phyloP scores from a whole-genome alignment of 2,797 vertebrate species.

The Tangara arthus region DNA sequence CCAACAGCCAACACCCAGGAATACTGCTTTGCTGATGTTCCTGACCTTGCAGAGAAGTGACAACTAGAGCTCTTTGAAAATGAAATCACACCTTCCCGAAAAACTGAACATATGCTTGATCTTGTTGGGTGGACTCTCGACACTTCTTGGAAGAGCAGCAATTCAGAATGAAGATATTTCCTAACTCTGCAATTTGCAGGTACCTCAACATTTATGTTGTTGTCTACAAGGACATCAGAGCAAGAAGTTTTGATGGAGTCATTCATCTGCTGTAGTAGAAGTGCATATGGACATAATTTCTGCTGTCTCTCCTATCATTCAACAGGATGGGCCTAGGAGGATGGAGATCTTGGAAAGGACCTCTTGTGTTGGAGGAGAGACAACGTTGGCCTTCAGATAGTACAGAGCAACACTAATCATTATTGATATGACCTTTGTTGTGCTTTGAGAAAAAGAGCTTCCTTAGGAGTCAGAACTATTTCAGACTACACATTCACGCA shows the following conservation, averaged over 20 bases:
- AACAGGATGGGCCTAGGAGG: accelerated
- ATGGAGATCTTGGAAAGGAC: background rate
- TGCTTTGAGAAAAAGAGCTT: background rate
- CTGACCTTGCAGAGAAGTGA: background rate
- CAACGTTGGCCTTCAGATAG: background rate
- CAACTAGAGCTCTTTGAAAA: background rate
- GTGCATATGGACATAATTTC: background rate
- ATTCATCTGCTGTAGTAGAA: background rate
- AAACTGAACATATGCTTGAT: background rate
- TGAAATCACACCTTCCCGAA: background rate
- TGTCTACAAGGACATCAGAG: background rate
- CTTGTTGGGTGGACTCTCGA: background rate
- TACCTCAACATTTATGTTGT: background rate
- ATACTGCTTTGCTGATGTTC: background rate
- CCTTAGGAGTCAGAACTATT: background rate
- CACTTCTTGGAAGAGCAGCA: background rate
- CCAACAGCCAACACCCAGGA: background rate
- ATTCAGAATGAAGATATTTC: background rate
- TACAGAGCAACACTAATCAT: background rate
- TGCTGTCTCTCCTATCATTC: background rate
- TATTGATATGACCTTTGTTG: too few species aligned
- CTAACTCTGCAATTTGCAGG: background rate
- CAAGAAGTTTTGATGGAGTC: background rate
- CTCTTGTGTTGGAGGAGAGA: background rate
- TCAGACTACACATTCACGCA: background rate